Base-by-base conservation (phyloP, 2,113 vertebrate genomes). In the Synchiropus splendidus region DNA sequence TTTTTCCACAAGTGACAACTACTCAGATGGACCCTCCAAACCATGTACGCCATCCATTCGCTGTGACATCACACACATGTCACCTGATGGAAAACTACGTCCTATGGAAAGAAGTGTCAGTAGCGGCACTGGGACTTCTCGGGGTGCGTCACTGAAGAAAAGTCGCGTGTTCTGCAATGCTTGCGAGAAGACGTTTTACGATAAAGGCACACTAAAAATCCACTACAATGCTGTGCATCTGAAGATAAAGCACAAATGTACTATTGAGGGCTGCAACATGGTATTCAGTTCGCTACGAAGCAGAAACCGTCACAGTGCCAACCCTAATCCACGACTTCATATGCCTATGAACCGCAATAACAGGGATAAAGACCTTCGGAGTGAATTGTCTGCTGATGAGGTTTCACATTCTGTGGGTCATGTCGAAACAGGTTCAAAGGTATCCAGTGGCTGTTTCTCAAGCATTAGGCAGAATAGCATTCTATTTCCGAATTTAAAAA, bases 321-420 rank as follows among this genome's bases (percentile, higher is more conserved):
- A 99, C 74, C 95, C 94, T 1, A 99, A 99, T 75, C 95, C 95
- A 0, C 84, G 95, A 39, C 88, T 99, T 46, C 95, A 99, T 67
- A 97, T 96, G 94, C 92, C 95, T 1, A 96, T 95, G 91, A 98
- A 97, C 15, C 86, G 94, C 45, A 99, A 99, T 57, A 96, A 91
- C 73, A 69, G 95, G 5, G 94, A 99, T 75, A 95, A 90, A 58
- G 94, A 99, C 60, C 73, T 97, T 6, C 78, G 91, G 3, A 81
- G 82, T 13, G 77, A 77, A 54, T 78, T 89, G 57, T 79, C 67
- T 2, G 64, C 84, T 39, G 83, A 85, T 10, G 84, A 84, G 11
- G 57, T 67, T 44, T 71, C 86, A 6, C 82, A 84, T 34, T 80
- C 75, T 11, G 77, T 84, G 31, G 74, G 86, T 5, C 85, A 81